Base-by-base conservation (phyloP, 35 echinoderm and acorn worm genomes). In the Nesometra sesokonis region DNA sequence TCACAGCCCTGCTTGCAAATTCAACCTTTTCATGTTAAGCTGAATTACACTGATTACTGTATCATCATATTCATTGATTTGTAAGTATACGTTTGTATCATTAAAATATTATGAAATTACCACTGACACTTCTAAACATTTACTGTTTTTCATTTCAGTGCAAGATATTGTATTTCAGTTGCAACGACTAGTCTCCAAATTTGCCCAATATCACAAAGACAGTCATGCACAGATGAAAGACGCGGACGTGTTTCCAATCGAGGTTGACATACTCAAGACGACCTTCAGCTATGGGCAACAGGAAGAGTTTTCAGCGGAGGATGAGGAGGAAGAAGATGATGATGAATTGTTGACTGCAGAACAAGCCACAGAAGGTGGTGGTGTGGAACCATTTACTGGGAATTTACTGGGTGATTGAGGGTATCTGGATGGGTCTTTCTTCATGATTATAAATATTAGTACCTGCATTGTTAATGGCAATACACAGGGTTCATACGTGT, bases 151-250 rank as follows among this genome's bases (percentile, higher is more conserved):
- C 78, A 35, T 78, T 35, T 35, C 91, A 97, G 94, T 97, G 11
- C 94, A 97, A 97, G 94, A 97, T 77, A 90, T 97, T 13, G 94
- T 97, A 23, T 97, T 97, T 84, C 94, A 97, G 35, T 87, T 97
- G 27, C 91, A 97, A 32, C 88, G 94, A 21, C 81, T 97, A 15
- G 94, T 97, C 7, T 93, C 94, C 13, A 92, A 88, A 36, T 93
- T 97, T 91, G 84, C 94, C 0, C 84, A 85, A 77, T 97, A 97
- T 57, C 91, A 93, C 32, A 86, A 86, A 78, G 89, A 93, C 79
- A 93, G 94, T 83, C 94, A 97, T 77, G 57, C 88, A 34, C 94
- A 97, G 86, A 90, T 97, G 89, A 97, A 97, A 83, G 86, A 89
- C 11, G 87, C 91, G 23, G 94, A 97, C 31, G 82, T 93, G 3